Conservation (phyloP, 92 coral and sea anemone genomes). For the Umimayanthus chanpuru region DNA sequence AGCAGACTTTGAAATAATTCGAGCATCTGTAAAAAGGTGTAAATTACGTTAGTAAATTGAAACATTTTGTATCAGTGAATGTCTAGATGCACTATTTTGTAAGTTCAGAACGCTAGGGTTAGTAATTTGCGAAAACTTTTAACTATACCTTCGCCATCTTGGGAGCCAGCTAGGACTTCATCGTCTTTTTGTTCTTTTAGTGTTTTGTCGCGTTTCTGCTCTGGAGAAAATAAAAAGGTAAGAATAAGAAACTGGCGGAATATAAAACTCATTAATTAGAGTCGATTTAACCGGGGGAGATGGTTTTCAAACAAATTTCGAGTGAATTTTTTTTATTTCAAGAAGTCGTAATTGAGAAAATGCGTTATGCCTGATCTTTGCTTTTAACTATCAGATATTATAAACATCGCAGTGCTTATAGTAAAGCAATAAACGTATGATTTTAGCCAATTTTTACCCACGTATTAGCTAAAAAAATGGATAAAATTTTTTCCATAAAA, state of each 20-base stretch:
- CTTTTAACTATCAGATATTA: too few relatives aligned
- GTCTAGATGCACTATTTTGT: neutral
- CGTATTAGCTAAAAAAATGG: neutral
- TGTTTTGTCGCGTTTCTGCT: too few relatives aligned
- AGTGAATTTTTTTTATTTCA: slow-evolving; percentile 6
- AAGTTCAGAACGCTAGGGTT: too few relatives aligned
- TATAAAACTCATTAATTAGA: slow-evolving; percentile 6
- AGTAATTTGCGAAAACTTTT: neutral
- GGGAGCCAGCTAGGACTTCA: neutral
- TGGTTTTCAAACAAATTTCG: slow-evolving; percentile 9
- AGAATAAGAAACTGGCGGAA: slow-evolving; percentile 11
- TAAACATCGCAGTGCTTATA: too few relatives aligned
- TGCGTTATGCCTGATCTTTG: slow-evolving; percentile 11
- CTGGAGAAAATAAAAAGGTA: too few relatives aligned
- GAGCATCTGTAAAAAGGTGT: too few relatives aligned
- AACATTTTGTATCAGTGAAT: too few relatives aligned
- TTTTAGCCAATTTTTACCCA: slow-evolving; percentile 6
- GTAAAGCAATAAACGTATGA: slow-evolving; percentile 12
- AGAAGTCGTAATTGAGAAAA: slow-evolving; percentile 1
- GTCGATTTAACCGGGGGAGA: slow-evolving; percentile 5
- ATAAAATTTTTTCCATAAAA: neutral
- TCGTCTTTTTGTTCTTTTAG: neutral
- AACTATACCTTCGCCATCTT: too few relatives aligned
- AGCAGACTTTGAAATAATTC: too few relatives aligned
- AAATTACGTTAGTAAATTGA: too few relatives aligned